Percentiles rank a stretch among this genome's conserved stretches.
These are phyloP conservation scores for Vulpes ferrilata DNA, from an alignment of 2,113 vertebrate genomes.

Conservation along the genomic window DNA sequence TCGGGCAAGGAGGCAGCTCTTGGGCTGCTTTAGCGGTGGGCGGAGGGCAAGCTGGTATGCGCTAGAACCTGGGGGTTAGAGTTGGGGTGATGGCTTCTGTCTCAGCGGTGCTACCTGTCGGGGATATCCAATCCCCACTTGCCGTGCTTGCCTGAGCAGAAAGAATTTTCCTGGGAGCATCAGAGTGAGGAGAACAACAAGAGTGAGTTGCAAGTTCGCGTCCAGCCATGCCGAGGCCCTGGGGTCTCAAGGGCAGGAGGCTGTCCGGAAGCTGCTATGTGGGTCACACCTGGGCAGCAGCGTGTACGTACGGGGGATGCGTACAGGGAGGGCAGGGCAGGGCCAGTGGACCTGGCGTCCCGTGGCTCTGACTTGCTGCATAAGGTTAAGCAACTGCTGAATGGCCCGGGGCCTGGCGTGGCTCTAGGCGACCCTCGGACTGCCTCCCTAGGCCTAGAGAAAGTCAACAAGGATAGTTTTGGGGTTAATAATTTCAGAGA, in stretches of 20 bases:
- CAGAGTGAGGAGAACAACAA: slow-evolving; percentile 63
- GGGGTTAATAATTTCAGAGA: slow-evolving; percentile 78
- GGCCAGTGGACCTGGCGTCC: neutral
- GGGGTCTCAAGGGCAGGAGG: neutral
- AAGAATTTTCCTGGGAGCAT: slow-evolving; percentile 73
- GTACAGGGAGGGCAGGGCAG: neutral
- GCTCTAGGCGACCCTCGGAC: neutral
- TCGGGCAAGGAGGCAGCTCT: neutral
- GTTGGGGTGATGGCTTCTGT: slow-evolving; percentile 26
- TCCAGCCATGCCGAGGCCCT: neutral
- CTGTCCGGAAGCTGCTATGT: neutral
- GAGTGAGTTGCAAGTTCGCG: neutral
- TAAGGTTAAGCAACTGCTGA: neutral
- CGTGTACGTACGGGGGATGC: neutral
- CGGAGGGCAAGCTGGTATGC: neutral
- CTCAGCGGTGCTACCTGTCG: slow-evolving; percentile 37
- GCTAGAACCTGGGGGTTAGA: neutral
- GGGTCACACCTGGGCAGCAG: neutral
- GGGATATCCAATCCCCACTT: slow-evolving; percentile 54
- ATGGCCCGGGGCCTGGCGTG: neutral
- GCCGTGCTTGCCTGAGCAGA: slow-evolving; percentile 77
- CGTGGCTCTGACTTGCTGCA: neutral
- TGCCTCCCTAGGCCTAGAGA: slow-evolving; percentile 12
- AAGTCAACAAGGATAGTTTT: slow-evolving; percentile 32
- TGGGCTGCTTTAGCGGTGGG: neutral